Evolutionary conservation across 2,888 invertebrate species (phyloP).

Genomic region (Notocelia uddmanniana): DNA sequence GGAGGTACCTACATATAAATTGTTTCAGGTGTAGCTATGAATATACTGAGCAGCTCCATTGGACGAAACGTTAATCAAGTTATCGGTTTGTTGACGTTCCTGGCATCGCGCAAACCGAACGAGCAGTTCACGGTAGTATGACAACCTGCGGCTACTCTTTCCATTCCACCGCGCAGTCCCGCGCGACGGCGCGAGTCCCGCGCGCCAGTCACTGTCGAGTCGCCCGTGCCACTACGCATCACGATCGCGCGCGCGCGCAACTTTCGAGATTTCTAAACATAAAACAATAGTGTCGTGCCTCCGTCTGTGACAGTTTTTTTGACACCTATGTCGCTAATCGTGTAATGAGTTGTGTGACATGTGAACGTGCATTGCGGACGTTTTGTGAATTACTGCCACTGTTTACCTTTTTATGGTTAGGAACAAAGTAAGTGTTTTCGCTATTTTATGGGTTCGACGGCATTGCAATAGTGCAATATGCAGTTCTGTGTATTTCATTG

Average conservation of each 20-base stretch:
- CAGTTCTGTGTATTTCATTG: conserved; percentile 34
- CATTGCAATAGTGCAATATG: conserved; percentile 51
- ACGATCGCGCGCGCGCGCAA: conserved; percentile 60
- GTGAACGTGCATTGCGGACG: conserved; percentile 63
- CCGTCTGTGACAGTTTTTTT: conserved; percentile 52
- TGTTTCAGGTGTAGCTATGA: not conserved
- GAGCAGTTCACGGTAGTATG: conserved; percentile 59
- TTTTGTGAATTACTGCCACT: conserved; percentile 57
- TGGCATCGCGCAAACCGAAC: conserved; percentile 63
- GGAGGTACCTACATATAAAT: not conserved
- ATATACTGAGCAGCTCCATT: not conserved
- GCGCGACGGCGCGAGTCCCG: conserved; percentile 64
- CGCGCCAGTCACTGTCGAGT: conserved; percentile 70
- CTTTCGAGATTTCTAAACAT: conserved; percentile 60
- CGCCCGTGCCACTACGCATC: conserved; percentile 62
- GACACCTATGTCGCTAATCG: conserved; percentile 33
- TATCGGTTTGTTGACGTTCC: conserved; percentile 57
- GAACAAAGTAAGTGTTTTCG: conserved; percentile 60
- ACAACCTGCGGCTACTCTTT: conserved; percentile 60
- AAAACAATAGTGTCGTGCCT: conserved; percentile 66
- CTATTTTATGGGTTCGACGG: conserved; percentile 58
- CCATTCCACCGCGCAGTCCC: conserved; percentile 28
- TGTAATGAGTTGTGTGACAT: conserved; percentile 67
- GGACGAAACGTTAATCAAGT: conserved; percentile 63
- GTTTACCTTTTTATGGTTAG: conserved; percentile 72